Base-by-base conservation (phyloP, 1,140 invertebrate genomes). In the Pseudoatta argentina region DNA sequence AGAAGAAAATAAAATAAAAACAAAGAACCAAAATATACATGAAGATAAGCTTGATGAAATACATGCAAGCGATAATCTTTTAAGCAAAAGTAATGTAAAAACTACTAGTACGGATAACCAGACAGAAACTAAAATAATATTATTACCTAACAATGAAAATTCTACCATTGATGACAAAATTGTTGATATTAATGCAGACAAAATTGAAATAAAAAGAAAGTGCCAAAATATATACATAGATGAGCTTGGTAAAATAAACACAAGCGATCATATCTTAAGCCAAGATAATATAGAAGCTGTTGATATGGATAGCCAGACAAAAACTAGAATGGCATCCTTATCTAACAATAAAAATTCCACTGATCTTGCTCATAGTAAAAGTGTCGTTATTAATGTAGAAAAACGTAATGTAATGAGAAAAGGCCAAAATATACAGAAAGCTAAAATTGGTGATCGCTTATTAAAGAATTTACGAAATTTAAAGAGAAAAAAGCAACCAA, bases 391-490 rank as follows among this genome's bases (percentile, higher is more conserved):
- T n/a, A 64, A 21, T n/a, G 3, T 16, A 34, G 14, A 14, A 18
- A n/a, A 64, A 53, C 44, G 0, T 39, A 39, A 39, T 39, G 1
- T 39, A 44, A 66, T n/a, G 1, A 75, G 75, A 48, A 44, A 75
- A 30, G 10, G 3, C 14, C 21, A 73, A 30, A 59, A n/a, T 73
- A 6, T 39, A n/a, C 34, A 5, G 3, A 83, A 73, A 61, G 12
- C 2, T 18, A 81, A 39, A 6, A 0, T 24, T 27, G 21, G 8
- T 0, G 18, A 48, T 24, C 39, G 39, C 1, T 64, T 89, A 8
- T 61, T 90, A 4, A 81, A 85, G 16, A 86, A 88, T 53, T 0
- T 77, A 24, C 53, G 30, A 14, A 88, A 73, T 12, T 86, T 88
- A 4, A 86, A 61, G 10, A 83, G 66, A 7, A 71, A 4, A 1